Evolutionary conservation across 2,888 invertebrate genomes (phyloP), one percentile per base, ranked within the genome.

Genomic region (Macrophya alboannulata): DNA sequence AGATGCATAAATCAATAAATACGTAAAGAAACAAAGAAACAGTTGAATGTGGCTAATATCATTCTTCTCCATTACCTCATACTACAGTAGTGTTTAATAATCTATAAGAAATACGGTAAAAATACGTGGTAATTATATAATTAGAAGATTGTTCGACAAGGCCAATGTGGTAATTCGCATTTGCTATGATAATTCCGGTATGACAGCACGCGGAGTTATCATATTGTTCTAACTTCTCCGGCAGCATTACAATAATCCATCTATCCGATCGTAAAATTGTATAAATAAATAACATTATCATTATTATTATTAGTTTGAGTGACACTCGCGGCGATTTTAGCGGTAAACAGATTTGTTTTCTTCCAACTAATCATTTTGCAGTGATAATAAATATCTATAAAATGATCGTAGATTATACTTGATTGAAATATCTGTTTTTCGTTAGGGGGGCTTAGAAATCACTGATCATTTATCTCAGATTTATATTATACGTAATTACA

Each of bases 361-460:
- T 15, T 68, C 37, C 15, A 68, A 37, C 68, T 68, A 37, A 68
- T 68, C 37, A 37, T 37, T 17, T 0, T 31, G 68, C 37, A 12
- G 12, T n/a, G 37, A 68, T 68, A 31, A 68, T 68, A 2, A 31
- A 68, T n/a, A n/a, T 68, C 37, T 68, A 25, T 21, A 68, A 68
- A 37, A 31, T 68, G 12, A 37, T 62, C 1, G 17, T 15, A 68
- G 68, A 68, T 68, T 68, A 68, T 37, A 68, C 31, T 17, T 68
- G 68, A 68, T 68, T 68, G 68, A 68, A 68, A 68, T 37, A 37
- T 68, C 17, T 37, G 68, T 68, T 68, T 17, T 68, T 17, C 68
- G n/a, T 55, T n/a, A 8, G 1, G 15, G 6, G 10, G 68, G 6
- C 37, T 37, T 68, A 17, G 68, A 25, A 37, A 68, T 8, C 37